Percentiles rank a stretch among this genome's conserved stretches.
phyloP scores from a whole-genome alignment of 1,140 invertebrate genomes.

The Dreissena rostriformis region DNA sequence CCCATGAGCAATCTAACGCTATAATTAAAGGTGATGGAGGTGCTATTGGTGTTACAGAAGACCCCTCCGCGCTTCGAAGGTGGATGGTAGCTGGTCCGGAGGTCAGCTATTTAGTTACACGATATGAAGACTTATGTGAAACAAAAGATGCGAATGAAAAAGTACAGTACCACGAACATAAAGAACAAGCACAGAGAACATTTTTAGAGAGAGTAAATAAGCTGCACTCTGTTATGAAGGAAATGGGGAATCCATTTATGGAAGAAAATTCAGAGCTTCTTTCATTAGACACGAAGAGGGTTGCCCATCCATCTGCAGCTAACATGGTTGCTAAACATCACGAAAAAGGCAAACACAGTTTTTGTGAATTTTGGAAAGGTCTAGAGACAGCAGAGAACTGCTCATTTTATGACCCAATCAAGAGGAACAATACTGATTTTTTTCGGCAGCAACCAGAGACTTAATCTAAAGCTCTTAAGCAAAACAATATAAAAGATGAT shows the following conservation, averaged over 20 bases:
- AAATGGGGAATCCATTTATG: conserved; percentile 58
- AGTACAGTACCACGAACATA: conserved; percentile 39
- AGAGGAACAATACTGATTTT: conserved; percentile 55
- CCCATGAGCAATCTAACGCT: conserved; percentile 71
- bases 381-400: conserved; percentile 13
- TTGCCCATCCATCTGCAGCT: conserved; percentile 33
- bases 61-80: conserved; percentile 62
- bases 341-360: conserved; percentile 35
- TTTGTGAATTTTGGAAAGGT: conserved; percentile 40
- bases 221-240: conserved; percentile 19
- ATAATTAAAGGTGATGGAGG: conserved; percentile 69
- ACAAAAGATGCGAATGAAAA: conserved; percentile 13
- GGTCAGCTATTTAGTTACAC: conserved; percentile 53
- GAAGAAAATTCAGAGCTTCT: conserved; percentile 58
- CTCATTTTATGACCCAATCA: conserved; percentile 55
- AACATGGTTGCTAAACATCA: conserved; percentile 34
- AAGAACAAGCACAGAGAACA: conserved; percentile 10
- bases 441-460: conserved; percentile 41
- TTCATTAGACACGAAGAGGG: conserved; percentile 51
- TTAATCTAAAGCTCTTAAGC: background rate
- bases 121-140: conserved; percentile 58
- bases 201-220: conserved; percentile 48
- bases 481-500: conserved; percentile 54
- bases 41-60: conserved; percentile 65
- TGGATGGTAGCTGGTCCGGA: conserved; percentile 69